Conservation (phyloP, 2,888 invertebrate genomes). For the Omphaloscelis lunosa region DNA sequence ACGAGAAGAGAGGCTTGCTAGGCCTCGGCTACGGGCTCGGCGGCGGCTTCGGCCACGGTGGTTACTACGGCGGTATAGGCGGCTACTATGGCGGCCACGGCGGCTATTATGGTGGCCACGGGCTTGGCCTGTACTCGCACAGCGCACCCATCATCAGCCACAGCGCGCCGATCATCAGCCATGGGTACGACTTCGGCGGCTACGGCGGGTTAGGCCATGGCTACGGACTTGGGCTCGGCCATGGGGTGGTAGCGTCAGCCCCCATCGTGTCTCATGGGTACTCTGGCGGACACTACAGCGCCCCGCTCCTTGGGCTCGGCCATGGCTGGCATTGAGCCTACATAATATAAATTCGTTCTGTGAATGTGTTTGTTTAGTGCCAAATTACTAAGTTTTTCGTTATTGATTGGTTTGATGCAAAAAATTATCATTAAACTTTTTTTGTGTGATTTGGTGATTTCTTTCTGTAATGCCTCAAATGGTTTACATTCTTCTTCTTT, state of each 20-base stretch:
- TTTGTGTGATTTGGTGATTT: slow-evolving; percentile 34
- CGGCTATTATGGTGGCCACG: slow-evolving; percentile 75
- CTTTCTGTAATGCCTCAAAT: not conserved
- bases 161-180: slow-evolving; percentile 64
- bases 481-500: too few relatives aligned
- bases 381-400: slow-evolving; percentile 74
- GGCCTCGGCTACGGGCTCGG: slow-evolving; percentile 69
- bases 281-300: slow-evolving; percentile 68
- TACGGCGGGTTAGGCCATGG: slow-evolving; percentile 56
- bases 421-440: slow-evolving; percentile 38
- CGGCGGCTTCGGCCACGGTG: slow-evolving; percentile 61
- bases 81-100: slow-evolving; percentile 76
- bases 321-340: slow-evolving; percentile 80
- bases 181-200: slow-evolving; percentile 56
- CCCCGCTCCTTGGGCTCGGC: slow-evolving; percentile 75
- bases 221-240: slow-evolving; percentile 66
- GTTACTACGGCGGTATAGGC: slow-evolving; percentile 74
- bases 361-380: slow-evolving; percentile 72
- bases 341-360: slow-evolving; percentile 28
- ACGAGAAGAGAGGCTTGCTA: slow-evolving; percentile 74
- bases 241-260: slow-evolving; percentile 65
- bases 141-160: slow-evolving; percentile 69
- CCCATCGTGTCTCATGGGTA: slow-evolving; percentile 69
- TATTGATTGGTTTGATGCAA: slow-evolving; percentile 40
- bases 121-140: slow-evolving; percentile 74